Evolutionary conservation across 1,140 invertebrate species (phyloP), one percentile per base, ranked within the genome.

Genomic region (Elymnias hypermnestra): DNA sequence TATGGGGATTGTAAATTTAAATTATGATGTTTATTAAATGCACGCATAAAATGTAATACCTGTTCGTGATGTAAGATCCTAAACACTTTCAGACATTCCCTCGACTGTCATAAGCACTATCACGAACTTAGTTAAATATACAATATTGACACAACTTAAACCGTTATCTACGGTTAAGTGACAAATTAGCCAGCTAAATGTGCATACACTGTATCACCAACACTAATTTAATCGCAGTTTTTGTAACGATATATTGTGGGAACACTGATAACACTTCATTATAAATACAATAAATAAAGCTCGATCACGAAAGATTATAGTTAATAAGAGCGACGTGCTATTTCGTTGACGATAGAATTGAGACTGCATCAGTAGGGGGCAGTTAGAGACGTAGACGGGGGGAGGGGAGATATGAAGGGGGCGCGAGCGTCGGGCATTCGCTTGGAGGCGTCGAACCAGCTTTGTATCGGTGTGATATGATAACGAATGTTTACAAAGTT

Each of bases 401-500:
- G 19, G 52, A 59, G 54, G 60, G 60, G 63, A 57, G 43, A 66
- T 53, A 63, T 63, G 70, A 64, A 69, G 69, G 74, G 72, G 73
- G 73, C 72, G 65, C 64, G 68, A 66, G 58, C 68, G 54, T 72
- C 67, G 66, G 63, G 50, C 41, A 53, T 41, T 47, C 61, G 67
- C 63, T 68, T 48, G 61, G 44, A 72, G 69, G 71, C 72, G 73
- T 73, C 74, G 71, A 76, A 77, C 68, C 67, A 81, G 65, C 70
- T 65, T 64, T 63, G 69, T 79, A 65, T 72, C 62, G 63, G 59
- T 60, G 51, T 78, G 79, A 81, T 83, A 79, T 79, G 74, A 83
- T 82, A 77, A 82, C 75, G 59, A 77, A 70, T 71, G 72, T 75
- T 75, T 70, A 79, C 72, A 79, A 72, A 69, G 52, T 54, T 61